Conservation (phyloP, 2,797 vertebrate genomes). For the Eulemur rubriventer region DNA sequence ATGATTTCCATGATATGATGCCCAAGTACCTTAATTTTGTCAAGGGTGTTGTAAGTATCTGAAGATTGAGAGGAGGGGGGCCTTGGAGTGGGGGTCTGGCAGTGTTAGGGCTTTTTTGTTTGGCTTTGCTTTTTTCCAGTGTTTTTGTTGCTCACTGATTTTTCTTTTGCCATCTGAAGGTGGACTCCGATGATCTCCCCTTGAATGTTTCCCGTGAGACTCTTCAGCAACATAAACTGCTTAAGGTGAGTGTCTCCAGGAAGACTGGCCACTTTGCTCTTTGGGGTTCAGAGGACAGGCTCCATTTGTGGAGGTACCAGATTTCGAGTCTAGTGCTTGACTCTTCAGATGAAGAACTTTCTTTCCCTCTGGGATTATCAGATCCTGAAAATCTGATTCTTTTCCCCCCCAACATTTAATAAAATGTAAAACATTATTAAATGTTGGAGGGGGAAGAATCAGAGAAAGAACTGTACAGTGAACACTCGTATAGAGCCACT, state of each 20-base stretch:
- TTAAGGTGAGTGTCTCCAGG: constrained; percentile 90
- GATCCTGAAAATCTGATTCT: neutral
- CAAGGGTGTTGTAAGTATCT: constrained; percentile 96
- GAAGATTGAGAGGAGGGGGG: neutral
- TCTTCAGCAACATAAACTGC: constrained; percentile 97
- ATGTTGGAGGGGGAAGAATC: neutral
- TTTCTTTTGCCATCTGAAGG: constrained; percentile 83
- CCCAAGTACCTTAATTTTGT: constrained; percentile 98
- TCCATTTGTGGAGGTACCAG: neutral
- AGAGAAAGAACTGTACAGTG: neutral
- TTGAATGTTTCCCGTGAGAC: constrained; percentile 99
- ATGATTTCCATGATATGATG: constrained; percentile 99
- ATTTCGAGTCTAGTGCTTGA: neutral
- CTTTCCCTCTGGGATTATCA: neutral
- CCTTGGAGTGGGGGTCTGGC: neutral
- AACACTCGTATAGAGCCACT: neutral
- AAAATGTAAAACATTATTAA: neutral
- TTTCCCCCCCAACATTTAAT: neutral
- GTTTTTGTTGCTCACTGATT: neutral
- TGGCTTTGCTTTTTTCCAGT: neutral
- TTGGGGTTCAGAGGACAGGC: neutral
- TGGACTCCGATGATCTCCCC: constrained; percentile 99
- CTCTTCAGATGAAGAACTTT: neutral
- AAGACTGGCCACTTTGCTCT: neutral
- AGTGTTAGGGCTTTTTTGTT: neutral